Percentiles rank a stretch among this genome's conserved stretches.
Conservation (phyloP, 2,797 vertebrate genomes). For the Pseudomugil gertrudae region DNA sequence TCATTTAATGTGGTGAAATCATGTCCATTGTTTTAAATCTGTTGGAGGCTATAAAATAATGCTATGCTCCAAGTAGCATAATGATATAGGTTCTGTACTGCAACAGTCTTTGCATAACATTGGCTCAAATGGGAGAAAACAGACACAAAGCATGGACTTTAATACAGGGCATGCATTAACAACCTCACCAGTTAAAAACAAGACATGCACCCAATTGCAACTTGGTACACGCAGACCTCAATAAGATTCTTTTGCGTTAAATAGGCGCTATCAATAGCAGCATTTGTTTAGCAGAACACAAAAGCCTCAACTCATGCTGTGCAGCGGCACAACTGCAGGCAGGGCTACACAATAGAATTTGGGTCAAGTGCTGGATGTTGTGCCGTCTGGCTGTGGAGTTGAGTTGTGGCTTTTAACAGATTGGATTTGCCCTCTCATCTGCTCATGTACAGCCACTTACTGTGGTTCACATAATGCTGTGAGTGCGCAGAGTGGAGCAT, state of each 20-base stretch:
- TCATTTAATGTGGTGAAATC: slow-evolving; percentile 27
- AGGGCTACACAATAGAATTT: slow-evolving; percentile 51
- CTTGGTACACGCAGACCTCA: slow-evolving; percentile 13
- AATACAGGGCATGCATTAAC: slow-evolving; percentile 18
- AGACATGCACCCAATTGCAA: slow-evolving; percentile 17
- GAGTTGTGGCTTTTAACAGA: slow-evolving; percentile 70
- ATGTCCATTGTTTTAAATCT: slow-evolving; percentile 40
- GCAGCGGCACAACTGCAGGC: slow-evolving; percentile 29
- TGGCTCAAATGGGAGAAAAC: slow-evolving; percentile 25
- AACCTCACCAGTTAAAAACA: slow-evolving; percentile 31
- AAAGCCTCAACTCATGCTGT: slow-evolving; percentile 21
- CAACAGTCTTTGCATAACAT: slow-evolving; percentile 40
- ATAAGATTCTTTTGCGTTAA: slow-evolving; percentile 8
- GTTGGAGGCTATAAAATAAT: slow-evolving; percentile 37
- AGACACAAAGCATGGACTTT: slow-evolving; percentile 23
- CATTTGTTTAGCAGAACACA: slow-evolving; percentile 27
- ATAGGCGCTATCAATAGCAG: slow-evolving; percentile 10
- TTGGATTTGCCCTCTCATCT: slow-evolving; percentile 68
- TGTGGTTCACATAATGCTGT: slow-evolving; percentile 41
- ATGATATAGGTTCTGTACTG: slow-evolving; percentile 18
- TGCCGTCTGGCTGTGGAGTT: slow-evolving; percentile 38
- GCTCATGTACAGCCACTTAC: slow-evolving; percentile 49
- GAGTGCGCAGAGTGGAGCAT: slow-evolving; percentile 32
- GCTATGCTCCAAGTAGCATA: slow-evolving; percentile 33
- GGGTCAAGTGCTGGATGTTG: slow-evolving; percentile 64